Evolutionary conservation across 2,113 vertebrate species (phyloP).

Genomic region (Nematolebias whitei): DNA sequence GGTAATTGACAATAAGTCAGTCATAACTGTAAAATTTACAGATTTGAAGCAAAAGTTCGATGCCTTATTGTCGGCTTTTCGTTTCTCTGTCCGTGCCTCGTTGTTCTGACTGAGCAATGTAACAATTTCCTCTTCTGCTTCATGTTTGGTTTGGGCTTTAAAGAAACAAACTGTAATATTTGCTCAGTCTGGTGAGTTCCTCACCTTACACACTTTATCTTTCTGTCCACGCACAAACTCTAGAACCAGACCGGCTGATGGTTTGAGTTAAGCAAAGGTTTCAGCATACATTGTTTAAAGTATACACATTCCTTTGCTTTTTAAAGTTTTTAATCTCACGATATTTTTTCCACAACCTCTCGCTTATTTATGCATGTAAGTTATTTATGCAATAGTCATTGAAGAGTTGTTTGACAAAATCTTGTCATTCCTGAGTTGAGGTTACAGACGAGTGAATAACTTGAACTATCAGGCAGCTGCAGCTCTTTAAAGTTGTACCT

Average conservation of each 20-base stretch:
- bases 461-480: not conserved
- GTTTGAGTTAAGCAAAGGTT: too few species aligned
- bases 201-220: conserved; percentile 28
- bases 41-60: too few species aligned
- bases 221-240: conserved; percentile 8
- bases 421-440: not conserved
- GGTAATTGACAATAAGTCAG: not conserved
- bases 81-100: conserved; percentile 14
- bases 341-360: too few species aligned
- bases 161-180: conserved; percentile 34
- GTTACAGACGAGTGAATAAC: not conserved
- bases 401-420: not conserved
- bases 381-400: too few species aligned
- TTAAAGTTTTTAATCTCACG: too few species aligned
- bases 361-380: too few species aligned
- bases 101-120: conserved; percentile 23
- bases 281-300: too few species aligned
- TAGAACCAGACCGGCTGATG: too few species aligned
- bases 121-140: conserved; percentile 39
- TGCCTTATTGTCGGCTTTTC: too few species aligned
- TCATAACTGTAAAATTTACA: too few species aligned
- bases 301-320: too few species aligned
- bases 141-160: conserved; percentile 22
- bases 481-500: not conserved
- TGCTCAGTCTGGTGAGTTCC: conserved; percentile 44